Conservation (phyloP, 2,797 vertebrate genomes). For the Falco naumanni region DNA sequence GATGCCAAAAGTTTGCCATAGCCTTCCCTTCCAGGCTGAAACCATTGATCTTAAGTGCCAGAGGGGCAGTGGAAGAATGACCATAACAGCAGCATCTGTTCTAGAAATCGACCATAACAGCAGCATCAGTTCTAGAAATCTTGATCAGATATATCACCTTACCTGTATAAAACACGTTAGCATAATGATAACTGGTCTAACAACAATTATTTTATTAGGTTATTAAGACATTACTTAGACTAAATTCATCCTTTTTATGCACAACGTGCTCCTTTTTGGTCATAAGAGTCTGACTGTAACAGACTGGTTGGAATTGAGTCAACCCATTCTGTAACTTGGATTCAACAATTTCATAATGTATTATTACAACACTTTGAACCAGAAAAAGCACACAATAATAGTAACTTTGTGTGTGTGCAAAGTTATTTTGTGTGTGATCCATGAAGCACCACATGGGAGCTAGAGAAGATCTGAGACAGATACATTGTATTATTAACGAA, state of each 20-base stretch:
- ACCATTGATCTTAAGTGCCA: background rate
- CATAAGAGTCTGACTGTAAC: background rate
- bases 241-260: background rate
- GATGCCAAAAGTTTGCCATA: accelerated
- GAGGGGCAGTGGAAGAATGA: background rate
- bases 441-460: background rate
- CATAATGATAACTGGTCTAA: background rate
- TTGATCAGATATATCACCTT: background rate
- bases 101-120: background rate
- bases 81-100: background rate
- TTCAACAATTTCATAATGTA: background rate
- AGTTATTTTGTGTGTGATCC: background rate
- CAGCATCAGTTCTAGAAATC: background rate
- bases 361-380: background rate
- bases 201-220: background rate
- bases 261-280: background rate
- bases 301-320: background rate
- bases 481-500: background rate
- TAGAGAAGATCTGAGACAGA: background rate
- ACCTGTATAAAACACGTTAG: background rate
- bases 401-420: background rate
- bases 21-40: background rate
- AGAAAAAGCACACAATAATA: background rate
- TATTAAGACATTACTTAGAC: background rate
- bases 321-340: background rate